Evolutionary conservation across 2,113 vertebrate species (phyloP).

Genomic region (Chascanopsetta lugubris): DNA sequence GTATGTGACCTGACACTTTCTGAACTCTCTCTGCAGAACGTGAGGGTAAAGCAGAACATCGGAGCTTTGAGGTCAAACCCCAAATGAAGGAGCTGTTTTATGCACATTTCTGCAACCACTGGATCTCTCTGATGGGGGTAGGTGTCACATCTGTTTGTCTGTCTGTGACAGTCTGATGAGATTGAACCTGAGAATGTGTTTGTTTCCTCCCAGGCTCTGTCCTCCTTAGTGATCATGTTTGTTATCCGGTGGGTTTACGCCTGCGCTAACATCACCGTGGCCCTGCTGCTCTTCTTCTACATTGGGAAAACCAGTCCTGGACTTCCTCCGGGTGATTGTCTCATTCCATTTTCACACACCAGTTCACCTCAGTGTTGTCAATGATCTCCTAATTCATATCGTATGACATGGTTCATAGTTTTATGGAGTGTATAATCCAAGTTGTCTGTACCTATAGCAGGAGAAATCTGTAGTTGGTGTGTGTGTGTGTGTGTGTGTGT

Average conservation of each 20-base stretch:
- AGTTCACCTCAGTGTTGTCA: neutral
- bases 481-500: neutral
- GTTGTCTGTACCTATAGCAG: neutral
- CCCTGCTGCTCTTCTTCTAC: constrained; percentile 89
- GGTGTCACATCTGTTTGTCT: constrained; percentile 52
- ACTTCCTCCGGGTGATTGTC: constrained; percentile 86
- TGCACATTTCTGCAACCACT: constrained; percentile 87
- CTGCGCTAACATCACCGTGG: constrained; percentile 85
- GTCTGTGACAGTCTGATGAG: neutral
- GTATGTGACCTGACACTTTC: constrained; percentile 2
- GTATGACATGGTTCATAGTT: neutral
- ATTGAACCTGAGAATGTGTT: too few relatives aligned
- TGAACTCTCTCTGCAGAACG: constrained; percentile 71
- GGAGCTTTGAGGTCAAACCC: constrained; percentile 80
- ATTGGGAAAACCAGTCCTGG: constrained; percentile 92
- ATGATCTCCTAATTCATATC: too few relatives aligned
- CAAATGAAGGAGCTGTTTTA: constrained; percentile 81
- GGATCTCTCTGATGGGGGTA: constrained; percentile 91
- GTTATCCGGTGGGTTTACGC: constrained; percentile 97
- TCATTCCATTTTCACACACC: neutral
- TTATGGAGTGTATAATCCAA: neutral
- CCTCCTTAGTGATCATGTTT: constrained; percentile 91
- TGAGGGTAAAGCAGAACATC: constrained; percentile 75
- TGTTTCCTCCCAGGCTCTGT: constrained; percentile 82
- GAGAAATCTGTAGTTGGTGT: neutral